Base-by-base conservation (phyloP, 2,888 invertebrate species). In the Leucozona laternaria region DNA sequence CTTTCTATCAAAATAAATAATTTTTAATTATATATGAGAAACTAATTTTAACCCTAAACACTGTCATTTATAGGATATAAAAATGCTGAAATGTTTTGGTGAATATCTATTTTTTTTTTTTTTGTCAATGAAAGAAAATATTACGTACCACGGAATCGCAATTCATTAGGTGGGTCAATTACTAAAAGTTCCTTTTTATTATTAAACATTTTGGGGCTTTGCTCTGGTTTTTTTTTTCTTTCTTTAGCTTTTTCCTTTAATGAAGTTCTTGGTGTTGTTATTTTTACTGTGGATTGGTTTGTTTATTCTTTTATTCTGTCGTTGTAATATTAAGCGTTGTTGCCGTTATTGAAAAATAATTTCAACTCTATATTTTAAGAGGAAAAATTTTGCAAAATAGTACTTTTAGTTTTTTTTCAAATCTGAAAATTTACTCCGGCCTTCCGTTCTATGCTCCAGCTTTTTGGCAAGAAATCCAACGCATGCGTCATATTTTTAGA, bases 161-260 rank as follows among this genome's bases (percentile, higher is more conserved):
- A 95, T 94, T 97, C 98, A 93, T 95, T 95, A 93, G 96, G 95
- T 90, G 98, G 98, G 91, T 97, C 97, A 95, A 98, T 97, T 92
- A 94, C 94, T 93, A 98, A 94, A 92, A 97, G 95, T 70, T 96
- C 96, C 90, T 95, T 95, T 92, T 95, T 95, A 91, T 94, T 94
- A 53, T 68, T 68, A 53, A 68, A 4, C 95, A 95, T 94, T 87
- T 89, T 89, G 76, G 53, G 68, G 58, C 83, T 85, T 81, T 75
- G 20, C 31, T 68, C 15, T 31, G 15, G 15, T 37, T 37, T 34
- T 45, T 64, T 64, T 37, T 37, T 34, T 45, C 45, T 64, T 66
- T 48, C 17, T 62, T 71, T 53, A 53, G 20, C 48, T 70, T 78
- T 76, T 88, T 85, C 40, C 68, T 70, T 89, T 62, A 13, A 77